A percentile compares a stretch with the other conserved stretches of the same genome.
Conservation (phyloP, 2,797 vertebrate species). For the Enoplosus armatus region DNA sequence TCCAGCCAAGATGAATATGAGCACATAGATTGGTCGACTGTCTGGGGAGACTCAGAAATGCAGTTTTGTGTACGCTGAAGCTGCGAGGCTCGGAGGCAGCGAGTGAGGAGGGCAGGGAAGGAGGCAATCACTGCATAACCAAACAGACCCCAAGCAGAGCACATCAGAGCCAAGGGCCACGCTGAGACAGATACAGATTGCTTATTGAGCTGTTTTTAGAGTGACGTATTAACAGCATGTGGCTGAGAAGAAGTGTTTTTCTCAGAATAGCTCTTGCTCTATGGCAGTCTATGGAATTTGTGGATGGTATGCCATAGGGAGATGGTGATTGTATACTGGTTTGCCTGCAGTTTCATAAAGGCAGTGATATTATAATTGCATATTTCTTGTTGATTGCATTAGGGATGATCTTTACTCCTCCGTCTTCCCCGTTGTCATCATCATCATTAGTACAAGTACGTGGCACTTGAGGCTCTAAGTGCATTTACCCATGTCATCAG, state of each 20-base stretch:
- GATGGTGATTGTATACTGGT: conserved; percentile 19
- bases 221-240: conserved; percentile 63
- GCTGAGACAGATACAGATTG: conserved; percentile 71
- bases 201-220: conserved; percentile 79
- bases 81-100: conserved; percentile 50
- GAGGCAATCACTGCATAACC: conserved; percentile 79
- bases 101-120: conserved; percentile 67
- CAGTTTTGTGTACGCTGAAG: conserved; percentile 68
- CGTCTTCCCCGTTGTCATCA: conserved; percentile 1
- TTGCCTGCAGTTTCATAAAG: conserved; percentile 12
- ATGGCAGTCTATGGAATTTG: conserved; percentile 17
- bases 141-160: conserved; percentile 75
- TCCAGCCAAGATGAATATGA: conserved; percentile 82
- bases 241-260: conserved; percentile 40
- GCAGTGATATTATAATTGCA: conserved; percentile 9
- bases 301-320: neutral
- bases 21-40: conserved; percentile 78
- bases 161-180: conserved; percentile 74
- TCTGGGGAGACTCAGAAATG: conserved; percentile 76
- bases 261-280: conserved; percentile 37
- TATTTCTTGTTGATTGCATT: conserved; percentile 28
- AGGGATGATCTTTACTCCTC: conserved; percentile 10
- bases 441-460: conserved; percentile 12
- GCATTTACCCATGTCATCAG: conserved; percentile 9
- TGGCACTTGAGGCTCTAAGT: conserved; percentile 4